Conservation (phyloP, 2,888 invertebrate species). For the Noctuana brunneofusca region DNA sequence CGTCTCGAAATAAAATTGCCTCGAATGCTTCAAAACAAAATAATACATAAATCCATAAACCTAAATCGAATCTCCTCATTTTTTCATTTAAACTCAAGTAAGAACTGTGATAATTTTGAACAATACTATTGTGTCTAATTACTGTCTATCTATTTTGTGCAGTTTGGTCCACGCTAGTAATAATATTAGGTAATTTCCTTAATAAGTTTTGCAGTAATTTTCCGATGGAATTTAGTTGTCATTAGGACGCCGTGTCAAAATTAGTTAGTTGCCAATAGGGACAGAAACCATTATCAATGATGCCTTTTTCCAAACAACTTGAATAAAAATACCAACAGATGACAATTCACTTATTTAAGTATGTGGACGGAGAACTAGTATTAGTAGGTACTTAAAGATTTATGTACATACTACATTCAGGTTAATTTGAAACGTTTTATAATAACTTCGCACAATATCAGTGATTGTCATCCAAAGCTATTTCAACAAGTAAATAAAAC, state of each 20-base stretch:
- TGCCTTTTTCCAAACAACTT: neutral
- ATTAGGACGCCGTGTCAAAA: too few species aligned
- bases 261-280: neutral
- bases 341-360: constrained; percentile 1
- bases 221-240: neutral
- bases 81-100: neutral
- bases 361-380: constrained; percentile 11
- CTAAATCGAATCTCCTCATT: neutral
- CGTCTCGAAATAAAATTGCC: constrained; percentile 22
- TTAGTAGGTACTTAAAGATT: neutral
- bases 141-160: too few species aligned
- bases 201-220: neutral
- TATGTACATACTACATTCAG: neutral
- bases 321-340: neutral
- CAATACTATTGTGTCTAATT: neutral
- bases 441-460: neutral
- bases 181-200: neutral
- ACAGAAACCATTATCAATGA: neutral
- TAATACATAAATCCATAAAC: neutral
- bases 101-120: neutral
- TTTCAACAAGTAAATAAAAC: neutral
- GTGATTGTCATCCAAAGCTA: neutral
- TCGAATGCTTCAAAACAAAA: constrained; percentile 21
- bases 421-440: neutral
- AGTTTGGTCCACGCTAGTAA: neutral